Conservation (phyloP, 2,113 vertebrate genomes). For the Mesitornis unicolor region DNA sequence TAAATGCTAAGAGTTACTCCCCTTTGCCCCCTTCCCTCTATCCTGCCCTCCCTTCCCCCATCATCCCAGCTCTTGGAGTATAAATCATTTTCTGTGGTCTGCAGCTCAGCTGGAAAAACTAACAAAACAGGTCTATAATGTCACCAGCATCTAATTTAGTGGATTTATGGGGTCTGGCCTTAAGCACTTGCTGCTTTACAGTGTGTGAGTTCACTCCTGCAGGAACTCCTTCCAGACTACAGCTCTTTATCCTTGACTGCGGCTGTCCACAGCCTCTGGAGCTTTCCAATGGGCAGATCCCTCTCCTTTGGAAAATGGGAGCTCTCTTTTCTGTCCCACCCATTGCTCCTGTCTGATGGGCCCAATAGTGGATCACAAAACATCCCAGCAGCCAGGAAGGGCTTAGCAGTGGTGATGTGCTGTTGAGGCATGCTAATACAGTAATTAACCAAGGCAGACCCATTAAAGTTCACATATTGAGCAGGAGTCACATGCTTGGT, state of each 20-base stretch:
- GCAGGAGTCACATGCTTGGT: background rate
- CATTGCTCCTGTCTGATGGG: background rate
- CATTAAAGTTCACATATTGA: rapidly evolving
- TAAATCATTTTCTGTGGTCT: constrained; percentile 44
- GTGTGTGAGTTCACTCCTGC: background rate
- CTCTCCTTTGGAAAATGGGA: background rate
- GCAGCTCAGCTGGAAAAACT: constrained; percentile 61
- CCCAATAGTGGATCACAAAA: background rate
- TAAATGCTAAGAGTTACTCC: background rate
- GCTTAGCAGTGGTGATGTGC: background rate
- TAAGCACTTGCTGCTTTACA: constrained; percentile 37
- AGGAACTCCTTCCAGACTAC: background rate
- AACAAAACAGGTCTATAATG: constrained; percentile 33
- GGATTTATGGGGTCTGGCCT: constrained; percentile 56
- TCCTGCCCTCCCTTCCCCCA: background rate
- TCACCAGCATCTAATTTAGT: constrained; percentile 52
- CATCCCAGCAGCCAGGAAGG: background rate
- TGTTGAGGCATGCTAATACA: background rate
- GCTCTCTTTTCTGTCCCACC: background rate
- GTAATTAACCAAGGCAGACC: too few relatives aligned
- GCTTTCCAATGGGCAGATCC: background rate
- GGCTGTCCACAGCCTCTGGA: background rate
- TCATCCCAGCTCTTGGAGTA: background rate
- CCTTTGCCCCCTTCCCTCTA: background rate
- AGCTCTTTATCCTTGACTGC: background rate